Percentiles rank a stretch among this genome's conserved stretches.
Conservation (phyloP, 1,140 invertebrate species). For the Proales similis region DNA sequence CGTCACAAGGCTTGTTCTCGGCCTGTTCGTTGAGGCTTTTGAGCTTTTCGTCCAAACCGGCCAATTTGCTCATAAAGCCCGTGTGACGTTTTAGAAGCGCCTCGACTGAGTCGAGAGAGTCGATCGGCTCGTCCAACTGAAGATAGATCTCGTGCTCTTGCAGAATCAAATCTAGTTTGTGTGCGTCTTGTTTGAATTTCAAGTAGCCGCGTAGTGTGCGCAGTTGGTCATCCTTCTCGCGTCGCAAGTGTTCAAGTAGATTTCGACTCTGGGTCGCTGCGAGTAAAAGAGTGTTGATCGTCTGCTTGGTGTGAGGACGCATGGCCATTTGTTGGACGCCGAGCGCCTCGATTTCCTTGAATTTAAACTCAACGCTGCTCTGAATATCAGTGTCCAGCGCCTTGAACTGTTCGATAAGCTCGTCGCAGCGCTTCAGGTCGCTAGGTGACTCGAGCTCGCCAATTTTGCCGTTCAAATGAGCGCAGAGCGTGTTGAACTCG, state of each 20-base stretch:
- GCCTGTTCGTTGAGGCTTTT: conserved; percentile 77
- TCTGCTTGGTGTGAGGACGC: too few relatives aligned
- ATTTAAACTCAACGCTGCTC: conserved; percentile 58
- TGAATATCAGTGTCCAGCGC: conserved; percentile 84
- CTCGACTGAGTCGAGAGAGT: conserved; percentile 86
- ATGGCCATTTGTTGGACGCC: too few relatives aligned
- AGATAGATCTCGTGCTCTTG: conserved; percentile 86
- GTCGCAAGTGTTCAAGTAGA: conserved; percentile 60
- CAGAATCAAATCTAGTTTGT: conserved; percentile 89
- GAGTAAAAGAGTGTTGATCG: too few relatives aligned
- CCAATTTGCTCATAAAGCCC: conserved; percentile 84
- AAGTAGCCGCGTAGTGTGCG: conserved; percentile 58
- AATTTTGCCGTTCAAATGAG: conserved; percentile 68
- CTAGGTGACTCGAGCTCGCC: conserved; percentile 58
- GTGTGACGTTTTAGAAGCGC: conserved; percentile 83
- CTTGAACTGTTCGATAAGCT: conserved; percentile 77
- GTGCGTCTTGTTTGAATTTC: conserved; percentile 63
- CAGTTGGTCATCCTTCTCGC: conserved; percentile 71
- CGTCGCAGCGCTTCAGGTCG: conserved; percentile 63
- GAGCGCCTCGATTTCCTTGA: conserved; percentile 57
- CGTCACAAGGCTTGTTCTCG: conserved; percentile 72
- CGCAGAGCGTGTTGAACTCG: conserved; percentile 40
- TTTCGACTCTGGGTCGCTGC: too few relatives aligned
- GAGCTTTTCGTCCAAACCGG: conserved; percentile 83
- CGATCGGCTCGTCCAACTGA: conserved; percentile 75